Base-by-base conservation (phyloP, 2,888 invertebrate species). In the Trichacis sp. region DNA sequence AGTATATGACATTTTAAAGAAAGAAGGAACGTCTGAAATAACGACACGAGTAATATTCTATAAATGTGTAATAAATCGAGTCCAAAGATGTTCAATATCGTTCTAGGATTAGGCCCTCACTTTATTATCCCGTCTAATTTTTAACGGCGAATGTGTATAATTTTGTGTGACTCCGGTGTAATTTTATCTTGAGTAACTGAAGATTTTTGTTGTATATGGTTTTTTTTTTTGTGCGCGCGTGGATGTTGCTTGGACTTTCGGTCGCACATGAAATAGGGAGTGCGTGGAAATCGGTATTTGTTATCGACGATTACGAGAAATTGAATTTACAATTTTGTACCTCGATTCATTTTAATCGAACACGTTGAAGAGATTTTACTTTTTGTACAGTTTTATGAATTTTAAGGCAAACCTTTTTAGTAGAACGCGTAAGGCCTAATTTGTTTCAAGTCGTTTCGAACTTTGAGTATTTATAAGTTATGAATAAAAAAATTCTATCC, bases 31-130 rank as follows among this genome's bases (percentile, higher is more conserved):
- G 24, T 24, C 24, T 24, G 24, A 24, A 24, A 8, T 15, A 43
- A 15, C 15, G n/a, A n/a, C n/a, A n/a, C n/a, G 33, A 45, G 59
- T 47, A 70, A 77, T 72, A 77, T 77, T 78, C 75, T 75, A 79
- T 81, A 80, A 79, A 82, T 83, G 84, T 84, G 82, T 84, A 84
- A 84, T 84, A 81, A 83, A 82, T 80, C 80, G 78, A 84, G 80
- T 79, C 84, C 84, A 84, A 84, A 84, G 84, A 84, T 84, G 84
- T 83, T 84, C 83, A 73, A 76, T 81, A 82, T 77, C 76, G 76
- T 75, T 80, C 74, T 81, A 82, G 79, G 75, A 68, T 77, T 77
- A 78, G 77, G 73, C 73, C 72, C 73, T 76, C 51, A 36, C 33
- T 24, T 40, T 19, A 51, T 58, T 33, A 40, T 49, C 30, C 43